phyloP scores from a whole-genome alignment of 1,140 invertebrate species.

The Drosophila suzukii region DNA sequence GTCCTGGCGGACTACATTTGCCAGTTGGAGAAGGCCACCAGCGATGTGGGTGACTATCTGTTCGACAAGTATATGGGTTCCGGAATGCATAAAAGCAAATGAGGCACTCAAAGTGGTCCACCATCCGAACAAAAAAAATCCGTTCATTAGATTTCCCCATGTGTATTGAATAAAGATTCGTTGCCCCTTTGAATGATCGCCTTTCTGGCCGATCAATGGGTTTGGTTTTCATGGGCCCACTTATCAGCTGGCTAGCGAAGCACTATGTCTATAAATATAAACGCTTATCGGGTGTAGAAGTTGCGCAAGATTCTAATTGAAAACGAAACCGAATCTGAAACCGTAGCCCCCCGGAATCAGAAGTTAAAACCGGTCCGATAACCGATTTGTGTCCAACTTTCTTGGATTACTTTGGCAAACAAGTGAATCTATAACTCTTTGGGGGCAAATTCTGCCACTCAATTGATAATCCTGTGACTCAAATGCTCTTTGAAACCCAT shows the following conservation, averaged over 20 bases:
- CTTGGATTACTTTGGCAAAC: not conserved
- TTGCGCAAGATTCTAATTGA: constrained; percentile 43
- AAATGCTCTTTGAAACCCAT: not conserved
- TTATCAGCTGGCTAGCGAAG: constrained; percentile 42
- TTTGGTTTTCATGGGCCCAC: not conserved
- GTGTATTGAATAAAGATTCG: not conserved
- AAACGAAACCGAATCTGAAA: constrained; percentile 6
- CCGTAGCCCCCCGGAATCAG: not conserved
- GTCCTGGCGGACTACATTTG: constrained; percentile 89
- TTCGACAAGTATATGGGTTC: constrained; percentile 87
- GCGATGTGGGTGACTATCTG: constrained; percentile 90
- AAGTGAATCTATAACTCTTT: not conserved
- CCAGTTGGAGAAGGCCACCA: constrained; percentile 89
- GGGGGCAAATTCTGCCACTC: not conserved
- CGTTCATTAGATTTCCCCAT: not conserved
- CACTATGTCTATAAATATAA: constrained; percentile 60
- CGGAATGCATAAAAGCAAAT: constrained; percentile 36
- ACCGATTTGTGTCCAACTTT: not conserved
- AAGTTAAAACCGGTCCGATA: constrained; percentile 3
- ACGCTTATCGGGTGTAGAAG: constrained; percentile 47
- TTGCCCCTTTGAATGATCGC: not conserved
- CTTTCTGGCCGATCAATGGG: constrained; percentile 12
- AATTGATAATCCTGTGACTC: not conserved
- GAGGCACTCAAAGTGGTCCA: not conserved
- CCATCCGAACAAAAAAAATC: too few relatives aligned